Base-by-base conservation (phyloP, 2,113 vertebrate species). In the Cryptotis parvus region DNA sequence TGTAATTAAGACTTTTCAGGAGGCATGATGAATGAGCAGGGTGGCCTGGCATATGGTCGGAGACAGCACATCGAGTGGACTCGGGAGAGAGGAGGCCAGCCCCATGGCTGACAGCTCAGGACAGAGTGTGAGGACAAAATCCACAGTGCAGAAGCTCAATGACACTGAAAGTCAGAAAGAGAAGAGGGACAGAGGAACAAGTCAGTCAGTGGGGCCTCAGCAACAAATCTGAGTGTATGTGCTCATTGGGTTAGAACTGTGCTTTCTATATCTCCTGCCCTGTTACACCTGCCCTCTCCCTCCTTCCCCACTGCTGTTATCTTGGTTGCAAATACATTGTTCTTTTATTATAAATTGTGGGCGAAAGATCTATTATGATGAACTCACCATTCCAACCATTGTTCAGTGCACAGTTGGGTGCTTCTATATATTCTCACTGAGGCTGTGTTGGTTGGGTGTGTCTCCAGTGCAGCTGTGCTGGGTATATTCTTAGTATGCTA, bases 1-100 rank as follows among this genome's bases (percentile, higher is more conserved):
- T 97, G 96, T 97, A 97, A 97, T 97, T 97, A 97, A 95, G 91
- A 82, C 37, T 97, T 97, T 97, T 97, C 97, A 95, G 88, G 70
- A 95, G 90, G 75, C 78, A 90, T 97, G 97, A 97, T 97, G 97
- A 97, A 98, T 96, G 96, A 96, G 85, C 79, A 78, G 93, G 87
- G 93, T 92, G 93, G 86, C 78, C 87, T 70, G 74, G 78, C 58
- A 1, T 91, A 93, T 94, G 89, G 87, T 31, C 33, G 66, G 75
- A 95, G 94, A 83, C 77, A 4, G 3, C 87, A 82, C 49, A 18
- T 7, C 1, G 0, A 1, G 85, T 88, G 93, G 94, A 78, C 93
- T 77, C 27, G 39, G 65, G 2, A 1, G 66, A 45, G 31, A 26
- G 61, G 63, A 77, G 81, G 35, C 75, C 49, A 45, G 90, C 58